Evolutionary conservation across 2,888 invertebrate genomes (phyloP).

Genomic region (Cantharis lateralis): DNA sequence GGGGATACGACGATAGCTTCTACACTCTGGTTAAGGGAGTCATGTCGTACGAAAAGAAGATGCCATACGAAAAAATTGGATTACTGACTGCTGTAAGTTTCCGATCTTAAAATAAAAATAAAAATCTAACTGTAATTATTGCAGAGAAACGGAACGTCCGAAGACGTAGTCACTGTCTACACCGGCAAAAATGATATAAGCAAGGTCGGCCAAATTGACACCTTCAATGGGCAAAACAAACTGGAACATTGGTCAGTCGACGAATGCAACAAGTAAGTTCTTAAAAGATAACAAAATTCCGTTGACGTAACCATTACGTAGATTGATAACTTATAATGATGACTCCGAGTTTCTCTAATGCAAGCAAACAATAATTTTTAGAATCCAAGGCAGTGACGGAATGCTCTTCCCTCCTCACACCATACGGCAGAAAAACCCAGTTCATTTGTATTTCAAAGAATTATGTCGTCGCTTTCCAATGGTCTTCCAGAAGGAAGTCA

Average conservation of each 20-base stretch:
- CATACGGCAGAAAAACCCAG: slow-evolving; percentile 61
- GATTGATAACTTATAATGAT: neutral
- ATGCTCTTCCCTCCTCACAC: slow-evolving; percentile 70
- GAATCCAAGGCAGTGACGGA: slow-evolving; percentile 70
- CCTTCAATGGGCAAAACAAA: slow-evolving; percentile 63
- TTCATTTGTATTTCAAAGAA: slow-evolving; percentile 71
- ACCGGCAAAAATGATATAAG: slow-evolving; percentile 69
- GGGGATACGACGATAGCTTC: slow-evolving; percentile 73
- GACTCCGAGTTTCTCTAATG: neutral
- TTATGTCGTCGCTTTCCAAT: slow-evolving; percentile 72
- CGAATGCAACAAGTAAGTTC: slow-evolving; percentile 67
- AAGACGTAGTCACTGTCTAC: slow-evolving; percentile 69
- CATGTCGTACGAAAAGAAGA: slow-evolving; percentile 54
- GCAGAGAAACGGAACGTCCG: slow-evolving; percentile 69
- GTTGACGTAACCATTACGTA: neutral
- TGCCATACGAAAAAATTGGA: slow-evolving; percentile 68
- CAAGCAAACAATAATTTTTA: neutral
- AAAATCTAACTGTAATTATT: slow-evolving; percentile 36
- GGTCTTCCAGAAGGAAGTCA: slow-evolving; percentile 65
- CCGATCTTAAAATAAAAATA: slow-evolving; percentile 6
- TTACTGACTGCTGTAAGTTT: slow-evolving; percentile 68
- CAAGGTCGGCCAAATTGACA: slow-evolving; percentile 67
- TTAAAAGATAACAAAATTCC: too few species aligned
- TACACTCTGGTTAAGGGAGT: slow-evolving; percentile 60
- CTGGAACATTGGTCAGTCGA: slow-evolving; percentile 68